Evolutionary conservation across 2,888 invertebrate genomes (phyloP), one percentile per base, ranked within the genome.

Genomic region (Melipona beecheii): DNA sequence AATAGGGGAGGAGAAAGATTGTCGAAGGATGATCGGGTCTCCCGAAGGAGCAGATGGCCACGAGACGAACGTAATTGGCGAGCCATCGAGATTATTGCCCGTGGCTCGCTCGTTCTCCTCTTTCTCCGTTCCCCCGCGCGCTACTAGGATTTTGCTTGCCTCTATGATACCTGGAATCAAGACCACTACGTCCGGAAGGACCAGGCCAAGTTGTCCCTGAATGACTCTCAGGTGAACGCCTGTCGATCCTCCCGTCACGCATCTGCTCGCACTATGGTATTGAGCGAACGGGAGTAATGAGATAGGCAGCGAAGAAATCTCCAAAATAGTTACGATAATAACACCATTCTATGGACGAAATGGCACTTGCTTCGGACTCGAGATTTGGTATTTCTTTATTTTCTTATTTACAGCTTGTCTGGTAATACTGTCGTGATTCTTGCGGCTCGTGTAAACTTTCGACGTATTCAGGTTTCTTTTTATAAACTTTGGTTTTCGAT

Each of bases 31-130:
- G 89, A 91, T 91, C 90, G 86, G 88, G 87, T 89, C 91, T 86
- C 87, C 89, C 86, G 89, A 89, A 89, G 91, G 85, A 94, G 93
- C 94, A 94, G 93, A 94, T 94, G 93, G 94, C 92, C 90, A 92
- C 94, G 93, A 94, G 93, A 94, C 93, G 93, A 91, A 91, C 89
- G 92, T 93, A 94, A 93, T 93, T 94, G 93, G 91, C 92, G 90
- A 90, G 89, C 91, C 91, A 93, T 93, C 92, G 91, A 91, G 91
- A 93, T 93, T 93, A 93, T 93, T 93, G 91, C 93, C 91, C 89
- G 88, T 91, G 87, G 91, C 90, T 87, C 79, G 84, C 86, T 84
- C 69, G 70, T 49, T 56, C 70, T 75, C 66, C 58, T 66, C 77
- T 77, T 58, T 6, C 27, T 24, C 36, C 19, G 52, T 60, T 31